Conservation (phyloP, 2,888 invertebrate species). For the Trachelus tabidus region DNA sequence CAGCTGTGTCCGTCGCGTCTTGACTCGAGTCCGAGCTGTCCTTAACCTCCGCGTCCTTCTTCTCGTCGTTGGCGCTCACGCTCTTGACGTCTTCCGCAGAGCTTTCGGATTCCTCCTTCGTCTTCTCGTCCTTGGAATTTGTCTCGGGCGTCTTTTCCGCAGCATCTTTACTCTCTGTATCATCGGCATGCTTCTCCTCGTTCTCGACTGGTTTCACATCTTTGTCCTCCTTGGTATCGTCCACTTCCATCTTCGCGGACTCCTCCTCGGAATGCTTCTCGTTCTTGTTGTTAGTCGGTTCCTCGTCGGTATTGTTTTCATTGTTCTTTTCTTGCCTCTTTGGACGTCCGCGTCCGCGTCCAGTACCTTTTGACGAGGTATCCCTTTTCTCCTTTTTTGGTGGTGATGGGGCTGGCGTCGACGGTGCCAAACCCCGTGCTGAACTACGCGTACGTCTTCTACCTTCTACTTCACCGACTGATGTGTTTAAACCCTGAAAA, state of each 20-base stretch:
- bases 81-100: slow-evolving; percentile 37
- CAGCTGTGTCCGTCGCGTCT: slow-evolving; percentile 54
- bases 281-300: slow-evolving; percentile 55
- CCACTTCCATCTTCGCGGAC: slow-evolving; percentile 58
- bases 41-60: slow-evolving; percentile 47
- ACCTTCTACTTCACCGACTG: slow-evolving; percentile 68
- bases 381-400: slow-evolving; percentile 68
- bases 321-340: slow-evolving; percentile 60
- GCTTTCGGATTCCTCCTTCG: slow-evolving; percentile 53
- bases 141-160: slow-evolving; percentile 41
- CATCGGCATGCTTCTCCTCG: slow-evolving; percentile 34
- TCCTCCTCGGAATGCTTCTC: slow-evolving; percentile 56
- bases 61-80: slow-evolving; percentile 23
- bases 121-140: slow-evolving; percentile 58
- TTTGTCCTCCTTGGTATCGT: slow-evolving; percentile 50
- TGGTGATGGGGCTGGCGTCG: slow-evolving; percentile 69
- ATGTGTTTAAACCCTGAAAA: slow-evolving; percentile 66
- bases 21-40: slow-evolving; percentile 61
- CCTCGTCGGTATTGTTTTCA: slow-evolving; percentile 58
- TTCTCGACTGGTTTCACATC: slow-evolving; percentile 41
- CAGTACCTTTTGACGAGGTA: slow-evolving; percentile 56
- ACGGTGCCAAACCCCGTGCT: slow-evolving; percentile 67
- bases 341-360: slow-evolving; percentile 62
- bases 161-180: slow-evolving; percentile 22
- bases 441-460: slow-evolving; percentile 71